phyloP scores from a whole-genome alignment of 2,797 vertebrate genomes.

The Bovichtus diacanthus region DNA sequence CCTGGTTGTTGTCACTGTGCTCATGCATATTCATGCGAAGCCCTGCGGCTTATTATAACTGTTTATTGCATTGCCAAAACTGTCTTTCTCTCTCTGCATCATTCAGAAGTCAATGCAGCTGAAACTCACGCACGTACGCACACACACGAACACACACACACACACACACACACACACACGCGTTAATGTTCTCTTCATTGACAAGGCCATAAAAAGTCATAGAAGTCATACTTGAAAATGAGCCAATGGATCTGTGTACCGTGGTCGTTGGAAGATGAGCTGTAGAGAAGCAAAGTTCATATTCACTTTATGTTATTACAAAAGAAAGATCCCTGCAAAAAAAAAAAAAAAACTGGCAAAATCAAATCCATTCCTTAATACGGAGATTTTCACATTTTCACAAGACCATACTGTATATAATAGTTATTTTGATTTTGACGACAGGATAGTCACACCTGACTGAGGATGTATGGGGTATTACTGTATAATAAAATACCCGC shows the following conservation, averaged over 20 bases:
- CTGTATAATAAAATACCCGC: too few relatives aligned
- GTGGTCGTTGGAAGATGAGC: neutral
- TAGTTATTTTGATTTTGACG: too few relatives aligned
- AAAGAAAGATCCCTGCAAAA: neutral
- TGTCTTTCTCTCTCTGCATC: neutral
- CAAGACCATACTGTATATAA: neutral
- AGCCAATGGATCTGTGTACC: neutral
- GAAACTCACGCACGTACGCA: too few relatives aligned
- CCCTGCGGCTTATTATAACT: conserved; percentile 39
- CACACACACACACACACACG: neutral
- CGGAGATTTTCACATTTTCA: neutral
- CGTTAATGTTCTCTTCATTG: neutral
- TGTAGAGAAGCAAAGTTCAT: neutral
- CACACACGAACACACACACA: neutral
- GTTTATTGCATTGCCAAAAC: conserved; percentile 58
- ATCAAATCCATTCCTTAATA: conserved; percentile 16
- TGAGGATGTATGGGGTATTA: too few relatives aligned
- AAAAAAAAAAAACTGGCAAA: too few relatives aligned
- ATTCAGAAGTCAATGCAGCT: conserved; percentile 8
- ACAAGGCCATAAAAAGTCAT: conserved; percentile 17
- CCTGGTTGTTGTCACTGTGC: conserved; percentile 35
- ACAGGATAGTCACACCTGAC: neutral
- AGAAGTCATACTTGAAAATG: conserved; percentile 23
- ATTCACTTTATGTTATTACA: neutral
- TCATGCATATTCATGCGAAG: conserved; percentile 58